These are phyloP conservation scores for Anoplolepis gracilipes DNA, from an alignment of 1,140 invertebrate species.

Conservation along the genomic window DNA sequence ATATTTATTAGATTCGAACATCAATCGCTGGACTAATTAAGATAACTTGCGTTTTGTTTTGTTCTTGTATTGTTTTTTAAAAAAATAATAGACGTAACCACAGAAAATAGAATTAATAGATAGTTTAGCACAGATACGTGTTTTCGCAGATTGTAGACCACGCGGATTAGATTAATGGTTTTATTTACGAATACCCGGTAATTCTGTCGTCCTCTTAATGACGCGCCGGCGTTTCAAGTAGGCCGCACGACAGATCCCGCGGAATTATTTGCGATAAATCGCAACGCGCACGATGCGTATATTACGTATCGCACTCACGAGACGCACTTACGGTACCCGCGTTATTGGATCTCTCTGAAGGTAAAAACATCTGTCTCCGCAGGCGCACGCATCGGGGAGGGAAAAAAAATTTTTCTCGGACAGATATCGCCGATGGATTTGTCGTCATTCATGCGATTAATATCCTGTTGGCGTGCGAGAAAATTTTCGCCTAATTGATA, in stretches of 20 bases:
- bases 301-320: slow-evolving; percentile 17
- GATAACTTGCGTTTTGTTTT: too few relatives aligned
- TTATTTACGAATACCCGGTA: slow-evolving; percentile 12
- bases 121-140: too few relatives aligned
- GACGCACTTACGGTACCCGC: slow-evolving; percentile 49
- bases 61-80: background rate
- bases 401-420: slow-evolving; percentile 17
- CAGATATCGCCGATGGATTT: slow-evolving; percentile 17
- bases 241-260: slow-evolving; percentile 21
- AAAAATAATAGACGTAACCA: background rate
- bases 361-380: too few relatives aligned
- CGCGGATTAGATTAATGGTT: slow-evolving; percentile 17
- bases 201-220: background rate
- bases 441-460: background rate
- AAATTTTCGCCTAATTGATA: slow-evolving; percentile 42
- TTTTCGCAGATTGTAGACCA: background rate
- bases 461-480: slow-evolving; percentile 38
- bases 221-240: slow-evolving; percentile 27
- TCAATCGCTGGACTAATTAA: too few relatives aligned
- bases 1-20: too few relatives aligned
- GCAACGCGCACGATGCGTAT: background rate
- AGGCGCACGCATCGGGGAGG: background rate
- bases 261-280: slow-evolving; percentile 60
- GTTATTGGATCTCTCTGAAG: background rate
- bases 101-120: background rate